Base-by-base conservation (phyloP, 2,113 vertebrate species). In the Sisor rabdophorus region DNA sequence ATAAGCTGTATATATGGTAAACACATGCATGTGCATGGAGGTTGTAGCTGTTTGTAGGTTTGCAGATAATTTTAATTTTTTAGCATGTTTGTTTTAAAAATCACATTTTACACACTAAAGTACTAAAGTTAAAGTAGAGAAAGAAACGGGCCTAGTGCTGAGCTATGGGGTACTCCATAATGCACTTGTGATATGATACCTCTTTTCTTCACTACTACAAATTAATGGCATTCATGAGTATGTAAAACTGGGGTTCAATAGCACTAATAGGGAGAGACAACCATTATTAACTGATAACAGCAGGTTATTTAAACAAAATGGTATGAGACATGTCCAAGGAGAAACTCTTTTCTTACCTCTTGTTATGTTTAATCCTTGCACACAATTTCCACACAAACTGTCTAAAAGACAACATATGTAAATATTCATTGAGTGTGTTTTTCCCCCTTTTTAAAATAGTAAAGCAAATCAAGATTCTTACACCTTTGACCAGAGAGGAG, bases 381-480 rank as follows among this genome's bases (percentile, higher is more conserved):
- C 1, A n/a, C 12, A 26, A 3, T 1, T 58, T 58, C 24, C 55
- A 58, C 11, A 26, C 22, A 36, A 36, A 36, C 32, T 36, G 32
- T 36, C 3, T 36, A 36, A 36, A 36, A 36, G 3, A 36, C 5
- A 44, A 44, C 10, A 1, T 13, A 17, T 47, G 15, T 26, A 48
- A 0, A 40, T 53, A 52, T 50, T 61, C 19, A 68, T 67, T 2
- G 12, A 16, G 55, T 36, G 20, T 30, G 16, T 28, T 47, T 17
- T 11, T 55, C 1, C 47, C 56, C 30, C 8, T 69, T 69, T 12
- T 30, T 13, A 55, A 12, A 19, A 70, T 52, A 78, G 76, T 78
- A 16, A 78, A 71, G 48, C 65, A 78, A 78, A 78, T 78, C 30
- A 30, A 71, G 56, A 78, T 78, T 20, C 68, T 76, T 36, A 71